Evolutionary conservation across 1,140 invertebrate genomes (phyloP).

Genomic region (Aphelenchoides avenae): DNA sequence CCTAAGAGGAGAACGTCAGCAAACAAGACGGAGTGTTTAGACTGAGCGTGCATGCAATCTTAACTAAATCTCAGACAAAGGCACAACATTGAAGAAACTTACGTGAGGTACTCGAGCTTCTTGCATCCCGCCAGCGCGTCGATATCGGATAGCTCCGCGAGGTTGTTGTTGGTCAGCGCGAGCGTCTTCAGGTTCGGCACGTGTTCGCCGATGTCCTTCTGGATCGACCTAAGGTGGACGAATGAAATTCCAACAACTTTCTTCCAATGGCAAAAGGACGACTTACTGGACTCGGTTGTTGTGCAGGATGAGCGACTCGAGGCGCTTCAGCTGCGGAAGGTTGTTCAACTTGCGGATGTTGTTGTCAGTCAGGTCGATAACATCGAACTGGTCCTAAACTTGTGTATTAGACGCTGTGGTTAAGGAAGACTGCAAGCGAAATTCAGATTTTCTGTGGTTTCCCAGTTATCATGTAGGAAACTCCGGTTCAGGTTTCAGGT

Average conservation of each 20-base stretch:
- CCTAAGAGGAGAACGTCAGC: constrained; percentile 61
- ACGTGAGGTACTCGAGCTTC: constrained; percentile 74
- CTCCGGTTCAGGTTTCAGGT: not conserved
- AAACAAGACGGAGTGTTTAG: not conserved
- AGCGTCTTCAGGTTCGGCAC: constrained; percentile 84
- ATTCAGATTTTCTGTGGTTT: no score
- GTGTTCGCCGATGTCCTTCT: constrained; percentile 77
- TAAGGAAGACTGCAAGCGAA: no score
- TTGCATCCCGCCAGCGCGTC: constrained; percentile 76
- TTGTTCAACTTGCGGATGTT: constrained; percentile 94
- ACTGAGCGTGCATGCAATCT: not conserved
- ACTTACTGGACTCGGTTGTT: constrained; percentile 91
- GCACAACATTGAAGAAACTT: constrained; percentile 66
- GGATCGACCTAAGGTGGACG: constrained; percentile 72
- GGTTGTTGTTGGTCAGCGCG: constrained; percentile 88
- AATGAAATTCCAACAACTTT: constrained; percentile 18
- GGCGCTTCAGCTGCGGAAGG: constrained; percentile 81
- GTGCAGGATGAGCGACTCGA: constrained; percentile 85
- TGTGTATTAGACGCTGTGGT: no score
- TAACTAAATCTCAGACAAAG: constrained; percentile 2
- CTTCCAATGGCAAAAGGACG: not conserved
- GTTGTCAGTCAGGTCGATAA: constrained; percentile 96
- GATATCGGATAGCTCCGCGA: constrained; percentile 87
- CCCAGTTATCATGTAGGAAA: no score
- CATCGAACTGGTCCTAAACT: constrained; percentile 90